Evolutionary conservation across 2,797 vertebrate species (phyloP).

Genomic region (Craterocephalus amniculus): DNA sequence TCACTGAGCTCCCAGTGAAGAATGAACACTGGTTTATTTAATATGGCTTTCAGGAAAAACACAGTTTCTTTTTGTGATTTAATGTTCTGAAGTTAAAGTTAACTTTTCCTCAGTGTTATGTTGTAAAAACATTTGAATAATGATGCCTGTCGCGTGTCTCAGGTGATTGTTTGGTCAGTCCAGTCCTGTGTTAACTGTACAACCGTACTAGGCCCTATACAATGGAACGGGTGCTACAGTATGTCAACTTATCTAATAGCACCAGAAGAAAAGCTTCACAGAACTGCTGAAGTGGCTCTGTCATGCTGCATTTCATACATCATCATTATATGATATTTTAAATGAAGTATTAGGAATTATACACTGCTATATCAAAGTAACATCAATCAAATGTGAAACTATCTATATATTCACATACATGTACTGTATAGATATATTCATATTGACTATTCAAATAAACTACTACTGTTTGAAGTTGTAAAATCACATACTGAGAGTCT

Average conservation of each 20-base stretch:
- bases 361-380: too few species aligned
- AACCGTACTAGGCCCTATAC: background rate
- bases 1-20: conserved; percentile 31
- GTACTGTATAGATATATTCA: too few species aligned
- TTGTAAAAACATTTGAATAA: background rate
- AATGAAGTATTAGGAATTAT: background rate
- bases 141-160: background rate
- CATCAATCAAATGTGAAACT: background rate
- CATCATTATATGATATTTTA: too few species aligned
- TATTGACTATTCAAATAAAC: background rate
- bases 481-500: background rate
- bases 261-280: background rate
- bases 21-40: conserved; percentile 11
- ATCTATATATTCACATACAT: too few species aligned
- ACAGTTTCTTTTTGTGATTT: conserved; percentile 8
- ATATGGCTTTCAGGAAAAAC: conserved; percentile 1
- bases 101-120: background rate
- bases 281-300: background rate
- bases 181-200: background rate
- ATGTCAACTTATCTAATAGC: background rate
- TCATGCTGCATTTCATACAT: too few species aligned
- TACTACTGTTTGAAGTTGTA: background rate
- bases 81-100: background rate
- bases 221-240: too few species aligned
- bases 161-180: background rate